Conservation (phyloP, 1,140 invertebrate genomes). For the Bombus balteatus region DNA sequence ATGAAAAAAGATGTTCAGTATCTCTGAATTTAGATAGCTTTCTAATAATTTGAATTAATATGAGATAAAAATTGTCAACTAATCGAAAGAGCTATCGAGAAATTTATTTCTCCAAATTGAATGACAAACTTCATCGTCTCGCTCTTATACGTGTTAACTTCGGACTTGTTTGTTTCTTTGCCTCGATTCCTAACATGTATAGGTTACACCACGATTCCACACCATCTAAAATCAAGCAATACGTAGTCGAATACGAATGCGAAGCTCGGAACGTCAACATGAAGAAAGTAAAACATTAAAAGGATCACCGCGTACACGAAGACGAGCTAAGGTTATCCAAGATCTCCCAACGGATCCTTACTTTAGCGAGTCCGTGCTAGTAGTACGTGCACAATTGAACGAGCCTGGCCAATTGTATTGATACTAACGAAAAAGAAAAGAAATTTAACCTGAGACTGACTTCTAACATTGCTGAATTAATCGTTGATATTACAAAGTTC, state of each 20-base stretch:
- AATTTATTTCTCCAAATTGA: neutral
- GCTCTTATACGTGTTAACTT: neutral
- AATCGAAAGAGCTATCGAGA: neutral
- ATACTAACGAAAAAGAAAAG: too few relatives aligned
- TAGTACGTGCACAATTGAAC: neutral
- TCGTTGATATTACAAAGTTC: neutral
- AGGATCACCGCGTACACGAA: slow-evolving; percentile 42
- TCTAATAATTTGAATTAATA: neutral
- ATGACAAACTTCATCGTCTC: neutral
- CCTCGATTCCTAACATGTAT: slow-evolving; percentile 28
- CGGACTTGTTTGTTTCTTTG: slow-evolving; percentile 26
- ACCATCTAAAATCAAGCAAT: neutral
- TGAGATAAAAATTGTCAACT: neutral
- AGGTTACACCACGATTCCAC: slow-evolving; percentile 8
- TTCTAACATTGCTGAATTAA: neutral
- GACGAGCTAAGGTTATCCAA: slow-evolving; percentile 47
- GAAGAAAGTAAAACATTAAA: slow-evolving; percentile 2
- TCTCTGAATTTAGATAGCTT: neutral
- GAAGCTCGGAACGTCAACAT: slow-evolving; percentile 1
- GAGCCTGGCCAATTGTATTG: neutral
- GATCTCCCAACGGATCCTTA: neutral
- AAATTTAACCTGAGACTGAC: neutral
- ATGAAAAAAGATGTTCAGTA: neutral
- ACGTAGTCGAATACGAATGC: slow-evolving; percentile 41
- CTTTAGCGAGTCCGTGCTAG: neutral